phyloP scores from a whole-genome alignment of 2,113 vertebrate genomes.

The Solea solea region DNA sequence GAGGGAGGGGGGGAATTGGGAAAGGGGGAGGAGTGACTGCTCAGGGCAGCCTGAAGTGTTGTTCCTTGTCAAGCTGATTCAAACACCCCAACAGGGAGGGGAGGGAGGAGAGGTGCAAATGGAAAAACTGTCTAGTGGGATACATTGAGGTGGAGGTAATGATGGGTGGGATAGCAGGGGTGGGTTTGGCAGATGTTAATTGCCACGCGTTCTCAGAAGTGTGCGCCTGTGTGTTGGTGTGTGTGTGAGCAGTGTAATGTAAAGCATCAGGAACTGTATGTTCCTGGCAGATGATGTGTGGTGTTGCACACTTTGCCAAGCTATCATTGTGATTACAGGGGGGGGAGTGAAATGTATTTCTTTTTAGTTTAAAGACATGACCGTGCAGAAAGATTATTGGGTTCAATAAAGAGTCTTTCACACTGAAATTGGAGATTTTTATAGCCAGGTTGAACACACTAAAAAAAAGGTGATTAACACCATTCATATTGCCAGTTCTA shows the following conservation, averaged over 20 bases:
- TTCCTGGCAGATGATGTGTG: constrained; percentile 40
- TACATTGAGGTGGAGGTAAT: constrained; percentile 66
- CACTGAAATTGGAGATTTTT: too few relatives aligned
- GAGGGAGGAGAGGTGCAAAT: constrained; percentile 85
- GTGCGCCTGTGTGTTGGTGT: constrained; percentile 27
- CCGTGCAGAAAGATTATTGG: constrained; percentile 9
- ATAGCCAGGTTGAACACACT: too few relatives aligned
- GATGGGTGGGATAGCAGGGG: constrained; percentile 64
- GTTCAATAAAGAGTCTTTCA: constrained; percentile 9
- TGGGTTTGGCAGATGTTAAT: constrained; percentile 52
- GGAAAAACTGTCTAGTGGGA: constrained; percentile 77
- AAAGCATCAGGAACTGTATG: constrained; percentile 8
- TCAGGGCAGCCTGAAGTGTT: constrained; percentile 59
- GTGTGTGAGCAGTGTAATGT: not conserved
- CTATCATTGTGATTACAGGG: not conserved
- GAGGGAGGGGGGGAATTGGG: not conserved
- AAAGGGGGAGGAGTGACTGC: constrained; percentile 43
- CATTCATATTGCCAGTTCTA: too few relatives aligned
- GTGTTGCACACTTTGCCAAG: constrained; percentile 14
- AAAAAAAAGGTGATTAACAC: too few relatives aligned
- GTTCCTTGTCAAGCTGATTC: constrained; percentile 78
- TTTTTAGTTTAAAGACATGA: constrained; percentile 19
- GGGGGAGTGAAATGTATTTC: constrained; percentile 1
- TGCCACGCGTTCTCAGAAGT: constrained; percentile 36
- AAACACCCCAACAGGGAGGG: constrained; percentile 60